Evolutionary conservation across 2,888 invertebrate genomes (phyloP), one percentile per base, ranked within the genome.

Genomic region (Caenorhabditis wallacei): DNA sequence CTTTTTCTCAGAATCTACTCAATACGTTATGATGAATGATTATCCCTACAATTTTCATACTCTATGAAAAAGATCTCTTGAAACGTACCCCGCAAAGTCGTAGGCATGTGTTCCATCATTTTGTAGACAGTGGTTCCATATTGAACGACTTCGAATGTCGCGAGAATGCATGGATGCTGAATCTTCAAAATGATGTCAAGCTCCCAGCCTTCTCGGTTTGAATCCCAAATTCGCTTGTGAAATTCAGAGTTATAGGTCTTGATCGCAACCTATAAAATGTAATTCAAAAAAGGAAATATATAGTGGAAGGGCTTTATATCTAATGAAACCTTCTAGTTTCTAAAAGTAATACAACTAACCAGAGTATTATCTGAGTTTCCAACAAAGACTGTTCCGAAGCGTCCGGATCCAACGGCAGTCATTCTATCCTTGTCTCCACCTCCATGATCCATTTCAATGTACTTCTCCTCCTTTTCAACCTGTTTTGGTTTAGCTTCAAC

Each of bases 241-340:
- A 70, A 59, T 10, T 13, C 30, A 1, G 18, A 8, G 37, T 51
- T 48, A n/a, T 59, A 71, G 22, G 46, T 59, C 30, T 71, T 71
- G 20, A 71, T 46, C 13, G 51, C 59, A 20, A 71, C 18, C 71
- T 71, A 30, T 30, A 8, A 30, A 5, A 30, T 5, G 30, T 3
- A 30, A 8, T 30, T 30, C 4, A 30, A 30, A 30, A 30, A 30
- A 30, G n/a, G n/a, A n/a, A n/a, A n/a, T n/a, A n/a, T n/a, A n/a
- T n/a, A n/a, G n/a, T n/a, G n/a, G n/a, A n/a, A n/a, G n/a, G n/a
- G n/a, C n/a, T n/a, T n/a, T n/a, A n/a, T n/a, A n/a, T n/a, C n/a
- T n/a, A n/a, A n/a, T n/a, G n/a, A n/a, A n/a, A n/a, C n/a, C n/a
- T n/a, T n/a, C n/a, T n/a, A n/a, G n/a, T n/a, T n/a, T n/a, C n/a